Evolutionary conservation across 1,140 invertebrate genomes (phyloP).

Genomic region (Drosophila sulfurigaster): DNA sequence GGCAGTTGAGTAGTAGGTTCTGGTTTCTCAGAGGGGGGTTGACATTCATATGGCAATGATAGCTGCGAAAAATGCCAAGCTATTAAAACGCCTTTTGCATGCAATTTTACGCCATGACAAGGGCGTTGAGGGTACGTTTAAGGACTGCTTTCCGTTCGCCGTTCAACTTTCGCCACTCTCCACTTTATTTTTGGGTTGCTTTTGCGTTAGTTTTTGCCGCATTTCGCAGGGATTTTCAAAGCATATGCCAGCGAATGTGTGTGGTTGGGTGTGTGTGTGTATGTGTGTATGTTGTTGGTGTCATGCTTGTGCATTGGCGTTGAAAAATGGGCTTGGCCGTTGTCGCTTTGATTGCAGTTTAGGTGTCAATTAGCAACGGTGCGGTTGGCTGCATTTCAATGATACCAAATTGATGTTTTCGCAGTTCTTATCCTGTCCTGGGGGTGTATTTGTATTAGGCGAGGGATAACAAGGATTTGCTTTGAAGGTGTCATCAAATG

Average conservation of each 20-base stretch:
- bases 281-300: not conserved
- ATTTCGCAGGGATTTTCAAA: constrained; percentile 50
- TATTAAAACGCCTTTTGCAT: constrained; percentile 68
- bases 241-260: constrained; percentile 29
- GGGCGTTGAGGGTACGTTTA: constrained; percentile 28
- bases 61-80: constrained; percentile 60
- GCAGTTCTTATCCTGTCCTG: not conserved
- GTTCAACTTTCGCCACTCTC: not conserved
- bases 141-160: constrained; percentile 25
- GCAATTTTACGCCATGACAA: constrained; percentile 32
- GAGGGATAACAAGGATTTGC: constrained; percentile 9
- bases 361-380: constrained; percentile 81
- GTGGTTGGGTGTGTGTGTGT: constrained; percentile 21
- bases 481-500: constrained; percentile 12
- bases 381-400: constrained; percentile 76
- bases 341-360: constrained; percentile 75
- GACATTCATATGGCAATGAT: constrained; percentile 61
- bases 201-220: constrained; percentile 44
- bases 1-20: constrained; percentile 10
- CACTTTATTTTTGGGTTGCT: constrained; percentile 41
- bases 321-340: constrained; percentile 66
- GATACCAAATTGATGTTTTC: constrained; percentile 52
- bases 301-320: constrained; percentile 30
- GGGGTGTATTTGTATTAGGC: not conserved
- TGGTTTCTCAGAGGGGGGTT: constrained; percentile 38